Base-by-base conservation (phyloP, 2,113 vertebrate species). In the Leucopsar rothschildi region DNA sequence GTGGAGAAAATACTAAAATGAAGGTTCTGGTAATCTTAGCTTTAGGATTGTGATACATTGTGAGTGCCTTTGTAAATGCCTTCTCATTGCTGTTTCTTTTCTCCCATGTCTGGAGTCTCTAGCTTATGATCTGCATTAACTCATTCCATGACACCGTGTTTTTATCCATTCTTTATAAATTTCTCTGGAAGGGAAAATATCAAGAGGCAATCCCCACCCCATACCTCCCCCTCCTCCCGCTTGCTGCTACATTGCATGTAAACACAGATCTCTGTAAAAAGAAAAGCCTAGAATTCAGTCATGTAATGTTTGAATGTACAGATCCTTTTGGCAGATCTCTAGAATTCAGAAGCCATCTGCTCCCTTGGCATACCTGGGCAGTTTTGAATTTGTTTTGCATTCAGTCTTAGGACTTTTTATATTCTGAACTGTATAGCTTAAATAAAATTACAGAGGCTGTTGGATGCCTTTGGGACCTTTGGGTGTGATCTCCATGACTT, bases 271-370 rank as follows among this genome's bases (percentile, higher is more conserved):
- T 88, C 35, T 77, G n/a, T 39, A 37, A 70, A 53, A 61, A 45
- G 28, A 78, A 82, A 70, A 82, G 16, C 68, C 22, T 42, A 90
- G 59, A 69, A 87, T 68, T 50, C 63, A 63, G 35, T 35, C 69
- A 42, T 19, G 40, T 19, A 65, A 42, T 10, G 1, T 85, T 90
- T 78, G 84, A 61, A 71, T 92, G 87, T 75, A 24, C 50, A 75
- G 87, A 55, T 63, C 45, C 31, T 79, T 79, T 82, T 95, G 93
- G 55, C 77, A 91, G 25, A 66, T 76, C 59, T 70, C 31, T 47
- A 75, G 69, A 66, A 88, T 81, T 84, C 61, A 23, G 82, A 35
- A 83, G 61, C 93, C 93, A 93, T 90, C 91, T 95, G 83, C 56
- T 93, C 27, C 39, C 44, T 77, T 90, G 93, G 71, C 84, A 77